Base-by-base conservation (phyloP, 2,113 vertebrate genomes). In the Ardeotis arabs region DNA sequence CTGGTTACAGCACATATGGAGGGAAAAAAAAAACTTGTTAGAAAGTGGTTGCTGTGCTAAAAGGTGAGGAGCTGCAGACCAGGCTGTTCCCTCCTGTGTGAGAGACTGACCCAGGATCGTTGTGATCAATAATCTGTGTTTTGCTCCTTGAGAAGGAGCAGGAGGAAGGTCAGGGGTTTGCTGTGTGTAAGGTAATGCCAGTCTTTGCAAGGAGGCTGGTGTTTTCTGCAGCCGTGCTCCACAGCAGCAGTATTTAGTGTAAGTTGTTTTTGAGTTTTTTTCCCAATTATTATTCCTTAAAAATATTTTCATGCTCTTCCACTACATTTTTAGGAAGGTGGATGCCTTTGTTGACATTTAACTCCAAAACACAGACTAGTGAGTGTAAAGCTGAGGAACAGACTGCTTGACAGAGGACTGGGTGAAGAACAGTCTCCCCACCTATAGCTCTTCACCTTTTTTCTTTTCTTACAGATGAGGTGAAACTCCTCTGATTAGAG, bases 81-180 rank as follows among this genome's bases (percentile, higher is more conserved):
- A 6, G 31, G 4, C 15, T 33, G 27, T 27, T 37, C 35, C 37
- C 25, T 82, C 45, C 59, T 4, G 3, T 10, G 53, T 0, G 3
- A 53, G 63, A 35, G 9, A 3, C 33, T 27, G 79, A n/a, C 55
- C 76, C 23, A 1, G 64, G 24, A 23, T 6, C 0, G 0, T 20
- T 49, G 64, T 18, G 4, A 15, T 39, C 18, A 84, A 63, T 80
- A 28, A 80, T n/a, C 45, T 21, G 17, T 25, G 0, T 55, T 95
- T 89, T 35, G 28, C 63, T 44, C 41, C 33, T 45, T 35, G 31
- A 41, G 60, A 9, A 67, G 76, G 39, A 90, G 5, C 24, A 70
- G 73, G 39, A 87, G 77, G 49, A 45, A 1, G 3, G 28, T 53
- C 44, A 52, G 44, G 33, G 49, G 12, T 52, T 86, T 82, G 55